Evolutionary conservation across 2,888 invertebrate species (phyloP), one percentile per base, ranked within the genome.

Genomic region (Elegia similella): DNA sequence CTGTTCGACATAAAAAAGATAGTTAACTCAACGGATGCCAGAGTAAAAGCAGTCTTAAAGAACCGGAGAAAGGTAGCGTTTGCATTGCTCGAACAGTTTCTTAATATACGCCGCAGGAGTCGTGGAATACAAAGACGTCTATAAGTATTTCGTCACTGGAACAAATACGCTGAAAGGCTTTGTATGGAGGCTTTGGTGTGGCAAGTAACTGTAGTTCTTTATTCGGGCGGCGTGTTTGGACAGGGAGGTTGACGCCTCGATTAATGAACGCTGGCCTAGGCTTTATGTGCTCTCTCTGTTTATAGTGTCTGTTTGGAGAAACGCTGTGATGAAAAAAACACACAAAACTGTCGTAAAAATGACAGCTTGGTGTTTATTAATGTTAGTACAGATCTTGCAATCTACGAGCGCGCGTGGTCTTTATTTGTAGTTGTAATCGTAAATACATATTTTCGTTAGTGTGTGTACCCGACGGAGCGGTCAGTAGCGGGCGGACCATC

Each of bases 111-210:
- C 83, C 73, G 77, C 82, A 75, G 81, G 81, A 81, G 80, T 75
- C 68, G 71, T 43, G 44, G 64, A 68, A 65, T 67, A 83, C 80
- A 86, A 84, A 83, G 82, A 70, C 62, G 69, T 76, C 73, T 83
- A 69, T 78, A 76, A 82, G 78, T 75, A 80, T 80, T 82, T 82
- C 83, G 80, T 83, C 82, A 84, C 80, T 78, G 73, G 77, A 80
- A 79, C 53, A 54, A 54, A 54, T 44, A 54, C 44, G 43, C 46
- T 44, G 46, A 84, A 82, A 84, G 75, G 76, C 73, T 69, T 83
- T 85, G 80, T 84, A 73, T 71, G 67, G 67, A 75, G 74, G 76
- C 72, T 78, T 73, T 75, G 75, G 74, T 73, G 73, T 70, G 68
- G 72, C 70, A 69, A 69, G 67, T 84, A 86, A 85, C 85, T 82